phyloP scores from a whole-genome alignment of 2,888 invertebrate genomes.

The Agelastica alni region DNA sequence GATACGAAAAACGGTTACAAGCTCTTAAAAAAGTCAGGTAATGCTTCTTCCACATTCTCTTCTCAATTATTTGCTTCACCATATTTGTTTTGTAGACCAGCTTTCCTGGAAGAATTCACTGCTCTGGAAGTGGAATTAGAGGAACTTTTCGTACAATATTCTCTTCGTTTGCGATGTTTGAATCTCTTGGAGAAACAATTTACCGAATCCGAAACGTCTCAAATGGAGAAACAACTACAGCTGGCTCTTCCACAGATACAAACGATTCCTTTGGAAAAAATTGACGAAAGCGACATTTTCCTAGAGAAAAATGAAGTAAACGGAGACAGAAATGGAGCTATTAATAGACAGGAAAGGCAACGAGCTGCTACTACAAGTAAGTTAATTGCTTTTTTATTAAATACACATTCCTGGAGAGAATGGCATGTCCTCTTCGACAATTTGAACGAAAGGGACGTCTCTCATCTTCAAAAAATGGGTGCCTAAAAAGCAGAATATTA shows the following conservation, averaged over 20 bases:
- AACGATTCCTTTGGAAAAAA: slow-evolving; percentile 56
- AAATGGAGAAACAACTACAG: slow-evolving; percentile 74
- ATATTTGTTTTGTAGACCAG: slow-evolving; percentile 68
- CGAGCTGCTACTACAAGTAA: slow-evolving; percentile 64
- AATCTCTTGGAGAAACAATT: slow-evolving; percentile 87
- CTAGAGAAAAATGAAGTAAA: slow-evolving; percentile 42
- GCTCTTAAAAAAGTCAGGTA: slow-evolving; percentile 93
- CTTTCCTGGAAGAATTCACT: slow-evolving; percentile 95
- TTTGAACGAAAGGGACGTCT: too few relatives aligned
- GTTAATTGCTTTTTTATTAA: too few relatives aligned
- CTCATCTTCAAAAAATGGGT: too few relatives aligned
- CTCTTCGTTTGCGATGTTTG: slow-evolving; percentile 84
- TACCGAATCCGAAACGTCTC: slow-evolving; percentile 76
- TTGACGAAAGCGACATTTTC: slow-evolving; percentile 43
- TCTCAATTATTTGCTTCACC: too few relatives aligned
- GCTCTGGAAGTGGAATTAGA: slow-evolving; percentile 84
- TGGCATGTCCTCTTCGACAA: too few relatives aligned
- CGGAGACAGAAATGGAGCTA: slow-evolving; percentile 41
- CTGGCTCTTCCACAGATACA: slow-evolving; percentile 63
- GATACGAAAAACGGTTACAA: slow-evolving; percentile 90
- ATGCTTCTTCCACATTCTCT: slow-evolving; percentile 14
- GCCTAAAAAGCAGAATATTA: too few relatives aligned
- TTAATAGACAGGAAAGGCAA: slow-evolving; percentile 53
- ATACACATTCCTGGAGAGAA: too few relatives aligned
- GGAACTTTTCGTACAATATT: slow-evolving; percentile 83